Evolutionary conservation across 2,888 invertebrate genomes (phyloP).

Genomic region (Desoria tigrina): DNA sequence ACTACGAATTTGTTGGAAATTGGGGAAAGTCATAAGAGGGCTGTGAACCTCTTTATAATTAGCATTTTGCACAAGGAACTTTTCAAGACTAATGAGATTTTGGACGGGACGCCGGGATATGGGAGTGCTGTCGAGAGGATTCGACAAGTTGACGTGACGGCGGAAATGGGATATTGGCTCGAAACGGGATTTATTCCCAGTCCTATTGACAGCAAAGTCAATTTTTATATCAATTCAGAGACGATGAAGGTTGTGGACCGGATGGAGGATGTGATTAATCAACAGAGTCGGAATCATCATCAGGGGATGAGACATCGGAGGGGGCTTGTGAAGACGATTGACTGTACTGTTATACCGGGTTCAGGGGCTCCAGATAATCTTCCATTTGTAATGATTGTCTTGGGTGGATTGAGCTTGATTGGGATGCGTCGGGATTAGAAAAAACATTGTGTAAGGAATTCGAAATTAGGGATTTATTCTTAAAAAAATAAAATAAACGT

Average conservation of each 20-base stretch:
- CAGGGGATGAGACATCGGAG: slow-evolving; percentile 23
- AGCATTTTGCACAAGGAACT: slow-evolving; percentile 36
- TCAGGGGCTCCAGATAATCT: not conserved
- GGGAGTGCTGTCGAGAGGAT: slow-evolving; percentile 24
- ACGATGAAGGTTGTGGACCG: slow-evolving; percentile 33
- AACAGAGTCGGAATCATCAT: not conserved
- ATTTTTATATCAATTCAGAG: slow-evolving; percentile 36
- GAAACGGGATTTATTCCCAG: slow-evolving; percentile 34
- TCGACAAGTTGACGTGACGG: slow-evolving; percentile 26
- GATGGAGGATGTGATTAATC: slow-evolving; percentile 13
- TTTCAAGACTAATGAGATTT: slow-evolving; percentile 36
- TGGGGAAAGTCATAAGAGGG: slow-evolving; percentile 36
- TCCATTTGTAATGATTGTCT: no score
- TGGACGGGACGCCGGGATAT: slow-evolving; percentile 38
- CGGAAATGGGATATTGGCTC: slow-evolving; percentile 48
- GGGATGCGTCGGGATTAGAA: no score
- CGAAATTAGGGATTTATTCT: no score
- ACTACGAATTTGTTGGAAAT: slow-evolving; percentile 33
- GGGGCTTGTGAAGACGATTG: slow-evolving; percentile 20
- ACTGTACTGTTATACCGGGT: slow-evolving; percentile 23
- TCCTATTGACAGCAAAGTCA: slow-evolving; percentile 30
- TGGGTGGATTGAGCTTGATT: no score
- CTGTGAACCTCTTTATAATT: slow-evolving; percentile 39
- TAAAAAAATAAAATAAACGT: no score
- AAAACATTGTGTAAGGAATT: no score